These are phyloP conservation scores for Alentia gelatinosa DNA, from an alignment of 2,888 invertebrate species.

Conservation along the genomic window DNA sequence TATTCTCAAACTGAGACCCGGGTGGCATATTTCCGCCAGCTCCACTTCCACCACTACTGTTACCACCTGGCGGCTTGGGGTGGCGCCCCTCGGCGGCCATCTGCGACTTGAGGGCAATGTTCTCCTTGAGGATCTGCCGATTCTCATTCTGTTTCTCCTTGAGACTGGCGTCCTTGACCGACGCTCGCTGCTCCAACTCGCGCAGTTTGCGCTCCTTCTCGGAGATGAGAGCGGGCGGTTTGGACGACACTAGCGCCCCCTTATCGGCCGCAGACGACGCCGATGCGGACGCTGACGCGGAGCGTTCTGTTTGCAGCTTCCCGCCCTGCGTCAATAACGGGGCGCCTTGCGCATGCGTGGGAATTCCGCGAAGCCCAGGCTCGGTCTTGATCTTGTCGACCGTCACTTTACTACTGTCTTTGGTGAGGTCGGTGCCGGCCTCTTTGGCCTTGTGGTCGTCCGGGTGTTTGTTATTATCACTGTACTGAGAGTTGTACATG, in stretches of 20 bases:
- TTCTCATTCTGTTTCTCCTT: conserved; percentile 80
- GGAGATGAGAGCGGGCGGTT: conserved; percentile 59
- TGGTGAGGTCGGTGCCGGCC: not conserved
- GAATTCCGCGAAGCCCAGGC: not conserved
- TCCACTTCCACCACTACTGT: not conserved
- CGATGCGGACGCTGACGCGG: not conserved
- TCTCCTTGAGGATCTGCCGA: conserved; percentile 80
- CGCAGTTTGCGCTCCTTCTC: conserved; percentile 56
- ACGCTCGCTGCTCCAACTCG: conserved; percentile 38
- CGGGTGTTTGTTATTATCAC: not conserved
- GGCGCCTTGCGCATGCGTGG: not conserved
- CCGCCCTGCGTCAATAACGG: not conserved
- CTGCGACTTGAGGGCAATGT: conserved; percentile 79
- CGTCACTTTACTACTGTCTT: not conserved
- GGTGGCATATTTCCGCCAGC: not conserved
- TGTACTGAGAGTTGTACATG: conserved; percentile 71
- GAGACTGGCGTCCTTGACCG: conserved; percentile 36
- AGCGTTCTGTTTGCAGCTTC: not conserved
- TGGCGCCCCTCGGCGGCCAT: conserved; percentile 69
- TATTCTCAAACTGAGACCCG: conserved; percentile 11
- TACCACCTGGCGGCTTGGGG: conserved; percentile 74
- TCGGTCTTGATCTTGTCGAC: conserved; percentile 39
- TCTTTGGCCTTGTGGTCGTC: conserved; percentile 38
- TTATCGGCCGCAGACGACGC: not conserved
- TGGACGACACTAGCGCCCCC: not conserved